Percentiles rank a stretch among this genome's conserved stretches.
Evolutionary conservation across 2,113 vertebrate genomes (phyloP).

Genomic region (Aspiorhynchus laticeps): DNA sequence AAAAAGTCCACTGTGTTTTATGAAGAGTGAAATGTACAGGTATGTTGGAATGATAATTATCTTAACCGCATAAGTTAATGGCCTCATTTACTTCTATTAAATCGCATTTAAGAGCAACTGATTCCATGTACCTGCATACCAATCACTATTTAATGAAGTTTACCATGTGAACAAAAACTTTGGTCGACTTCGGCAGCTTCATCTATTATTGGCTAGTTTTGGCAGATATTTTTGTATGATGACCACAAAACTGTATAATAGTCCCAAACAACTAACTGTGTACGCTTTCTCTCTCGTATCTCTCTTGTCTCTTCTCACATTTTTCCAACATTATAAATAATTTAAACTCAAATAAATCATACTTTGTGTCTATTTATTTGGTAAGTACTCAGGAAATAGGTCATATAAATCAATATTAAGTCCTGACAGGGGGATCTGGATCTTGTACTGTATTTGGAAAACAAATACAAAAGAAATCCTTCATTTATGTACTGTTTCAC

Average conservation of each 20-base stretch:
- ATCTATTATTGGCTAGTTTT: background rate
- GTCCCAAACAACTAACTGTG: background rate
- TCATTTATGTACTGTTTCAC: conserved; percentile 32
- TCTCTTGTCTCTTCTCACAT: background rate
- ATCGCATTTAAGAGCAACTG: background rate
- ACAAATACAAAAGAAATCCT: conserved; percentile 44
- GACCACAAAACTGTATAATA: background rate
- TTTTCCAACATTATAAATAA: background rate
- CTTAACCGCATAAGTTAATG: background rate
- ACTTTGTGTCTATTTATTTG: background rate
- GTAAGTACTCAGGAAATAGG: background rate
- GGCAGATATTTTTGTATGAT: background rate
- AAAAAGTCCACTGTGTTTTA: conserved; percentile 5
- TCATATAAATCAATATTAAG: background rate
- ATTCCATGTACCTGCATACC: conserved; percentile 9
- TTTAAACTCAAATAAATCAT: background rate
- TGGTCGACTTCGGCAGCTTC: background rate
- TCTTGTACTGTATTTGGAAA: conserved; percentile 24
- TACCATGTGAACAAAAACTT: conserved; percentile 15
- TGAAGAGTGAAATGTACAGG: conserved; percentile 4
- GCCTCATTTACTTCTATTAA: conserved; percentile 18
- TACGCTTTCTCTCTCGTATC: background rate
- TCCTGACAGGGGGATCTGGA: background rate
- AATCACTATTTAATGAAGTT: background rate
- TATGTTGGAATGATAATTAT: background rate